phyloP scores from a whole-genome alignment of 1,140 invertebrate species.

The Argopecten irradians region DNA sequence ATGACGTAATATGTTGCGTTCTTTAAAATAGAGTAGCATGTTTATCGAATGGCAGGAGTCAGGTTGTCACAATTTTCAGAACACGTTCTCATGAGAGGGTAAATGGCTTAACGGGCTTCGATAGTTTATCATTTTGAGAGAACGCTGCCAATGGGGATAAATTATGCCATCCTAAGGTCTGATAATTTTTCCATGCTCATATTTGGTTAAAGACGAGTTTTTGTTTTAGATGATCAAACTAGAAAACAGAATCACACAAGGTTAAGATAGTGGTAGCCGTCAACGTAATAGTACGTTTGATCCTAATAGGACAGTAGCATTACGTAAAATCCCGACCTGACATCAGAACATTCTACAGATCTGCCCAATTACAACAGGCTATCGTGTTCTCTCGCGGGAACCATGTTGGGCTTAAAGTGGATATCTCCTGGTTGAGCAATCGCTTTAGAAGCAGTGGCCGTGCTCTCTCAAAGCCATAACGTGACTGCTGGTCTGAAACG shows the following conservation, averaged over 20 bases:
- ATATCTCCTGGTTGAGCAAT: neutral
- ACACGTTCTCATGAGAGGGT: neutral
- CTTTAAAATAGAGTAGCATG: too few relatives aligned
- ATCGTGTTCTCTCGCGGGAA: neutral
- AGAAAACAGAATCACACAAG: neutral
- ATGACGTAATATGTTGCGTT: too few relatives aligned
- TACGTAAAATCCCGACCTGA: neutral
- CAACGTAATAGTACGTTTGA: neutral
- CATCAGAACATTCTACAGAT: conserved; percentile 2
- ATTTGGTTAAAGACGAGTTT: neutral
- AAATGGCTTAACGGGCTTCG: neutral
- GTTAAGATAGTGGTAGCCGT: neutral
- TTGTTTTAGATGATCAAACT: neutral
- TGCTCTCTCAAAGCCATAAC: neutral
- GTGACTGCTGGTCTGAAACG: neutral
- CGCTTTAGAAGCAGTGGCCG: neutral
- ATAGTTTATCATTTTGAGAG: neutral
- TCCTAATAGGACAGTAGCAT: neutral
- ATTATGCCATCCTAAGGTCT: neutral
- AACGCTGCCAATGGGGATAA: neutral
- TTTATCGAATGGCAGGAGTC: too few relatives aligned
- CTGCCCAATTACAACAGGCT: neutral
- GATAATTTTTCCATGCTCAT: neutral
- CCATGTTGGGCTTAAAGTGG: neutral
- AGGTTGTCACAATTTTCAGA: too few relatives aligned